Conservation (phyloP, 2,113 vertebrate genomes). For the Motacilla tschutschensis region DNA sequence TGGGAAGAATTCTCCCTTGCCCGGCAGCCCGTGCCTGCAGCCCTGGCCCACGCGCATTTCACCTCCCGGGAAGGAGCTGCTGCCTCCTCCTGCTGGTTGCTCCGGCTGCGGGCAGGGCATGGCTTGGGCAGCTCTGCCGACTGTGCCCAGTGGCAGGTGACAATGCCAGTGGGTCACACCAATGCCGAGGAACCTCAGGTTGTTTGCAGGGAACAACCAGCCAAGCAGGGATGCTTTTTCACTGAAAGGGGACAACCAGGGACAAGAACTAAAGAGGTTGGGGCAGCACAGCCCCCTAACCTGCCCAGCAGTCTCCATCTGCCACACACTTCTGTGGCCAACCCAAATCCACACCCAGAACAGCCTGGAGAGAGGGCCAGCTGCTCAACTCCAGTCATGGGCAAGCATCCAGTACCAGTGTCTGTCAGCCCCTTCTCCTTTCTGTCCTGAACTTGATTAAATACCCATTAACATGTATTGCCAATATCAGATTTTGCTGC, state of each 20-base stretch:
- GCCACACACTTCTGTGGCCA: background rate
- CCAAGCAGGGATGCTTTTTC: background rate
- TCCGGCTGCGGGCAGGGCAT: background rate
- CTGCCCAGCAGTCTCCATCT: background rate
- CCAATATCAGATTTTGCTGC: background rate
- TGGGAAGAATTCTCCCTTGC: background rate
- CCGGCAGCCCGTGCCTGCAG: background rate
- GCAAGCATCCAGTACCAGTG: background rate
- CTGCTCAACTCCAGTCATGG: background rate
- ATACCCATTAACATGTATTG: background rate
- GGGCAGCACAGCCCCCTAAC: background rate
- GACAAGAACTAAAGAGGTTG: background rate
- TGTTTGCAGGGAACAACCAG: background rate
- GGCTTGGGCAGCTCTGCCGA: too few relatives aligned
- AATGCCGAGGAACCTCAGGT: background rate
- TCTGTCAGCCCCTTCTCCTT: background rate
- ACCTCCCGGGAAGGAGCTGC: background rate
- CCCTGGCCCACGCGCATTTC: too few relatives aligned
- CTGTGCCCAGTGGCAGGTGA: background rate
- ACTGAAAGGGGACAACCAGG: background rate
- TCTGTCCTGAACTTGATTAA: background rate
- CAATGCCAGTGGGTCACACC: background rate
- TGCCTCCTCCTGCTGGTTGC: background rate
- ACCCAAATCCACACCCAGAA: background rate
- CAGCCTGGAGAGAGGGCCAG: too few relatives aligned